These are phyloP conservation scores for Saguinus imperator DNA, from an alignment of 2,113 vertebrate species.

Conservation along the genomic window DNA sequence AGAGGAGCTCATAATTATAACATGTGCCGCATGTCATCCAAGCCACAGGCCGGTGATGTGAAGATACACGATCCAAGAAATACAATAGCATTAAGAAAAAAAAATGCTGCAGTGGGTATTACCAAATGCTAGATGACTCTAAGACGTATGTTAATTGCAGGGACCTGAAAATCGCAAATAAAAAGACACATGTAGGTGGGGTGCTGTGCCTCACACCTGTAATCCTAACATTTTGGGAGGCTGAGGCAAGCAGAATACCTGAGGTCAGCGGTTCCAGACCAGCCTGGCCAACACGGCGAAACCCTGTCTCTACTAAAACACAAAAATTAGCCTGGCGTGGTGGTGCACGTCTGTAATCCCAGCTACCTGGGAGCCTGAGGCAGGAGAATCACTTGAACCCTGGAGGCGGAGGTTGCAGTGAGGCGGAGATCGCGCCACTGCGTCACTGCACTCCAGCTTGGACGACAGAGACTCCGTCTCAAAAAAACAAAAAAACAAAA, in stretches of 20 bases:
- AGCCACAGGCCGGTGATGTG: too few species aligned
- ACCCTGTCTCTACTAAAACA: not conserved
- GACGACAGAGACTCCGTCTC: not conserved
- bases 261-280: not conserved
- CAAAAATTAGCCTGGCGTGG: not conserved
- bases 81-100: too few species aligned
- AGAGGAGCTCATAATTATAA: not conserved
- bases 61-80: too few species aligned
- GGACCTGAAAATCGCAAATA: too few species aligned
- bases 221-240: not conserved
- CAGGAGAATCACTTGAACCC: not conserved
- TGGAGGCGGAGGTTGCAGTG: not conserved
- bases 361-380: not conserved
- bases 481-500: conserved; percentile 21
- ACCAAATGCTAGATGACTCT: too few species aligned
- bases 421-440: not conserved
- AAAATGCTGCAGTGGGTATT: too few species aligned
- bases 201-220: not conserved
- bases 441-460: not conserved
- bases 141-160: too few species aligned
- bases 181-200: not conserved
- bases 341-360: not conserved
- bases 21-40: too few species aligned
- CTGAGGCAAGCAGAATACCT: not conserved
- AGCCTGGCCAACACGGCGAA: not conserved